A percentile compares a stretch with the other conserved stretches of the same genome.
These are phyloP conservation scores for Diplodus puntazzo DNA, from an alignment of 2,797 vertebrate species.

Conservation along the genomic window DNA sequence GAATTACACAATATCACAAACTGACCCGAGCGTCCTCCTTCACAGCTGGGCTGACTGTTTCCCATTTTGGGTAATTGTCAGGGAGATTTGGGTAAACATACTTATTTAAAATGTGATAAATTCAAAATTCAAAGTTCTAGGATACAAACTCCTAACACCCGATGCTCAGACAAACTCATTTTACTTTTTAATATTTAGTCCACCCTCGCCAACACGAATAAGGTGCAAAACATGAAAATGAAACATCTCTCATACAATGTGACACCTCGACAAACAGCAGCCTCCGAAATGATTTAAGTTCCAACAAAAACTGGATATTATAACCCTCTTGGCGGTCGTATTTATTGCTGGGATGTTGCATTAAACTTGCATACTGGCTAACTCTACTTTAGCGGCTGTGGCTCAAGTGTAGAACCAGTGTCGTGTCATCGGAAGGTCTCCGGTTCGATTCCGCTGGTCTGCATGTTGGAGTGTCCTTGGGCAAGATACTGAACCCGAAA, in stretches of 20 bases:
- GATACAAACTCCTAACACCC: slow-evolving; percentile 1
- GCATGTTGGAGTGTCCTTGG: too few relatives aligned
- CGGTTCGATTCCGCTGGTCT: too few relatives aligned
- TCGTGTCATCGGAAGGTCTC: too few relatives aligned
- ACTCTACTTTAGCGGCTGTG: background rate
- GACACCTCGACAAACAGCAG: background rate
- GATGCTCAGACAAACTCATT: background rate
- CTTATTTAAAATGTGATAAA: slow-evolving; percentile 27
- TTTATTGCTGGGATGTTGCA: slow-evolving; percentile 6
- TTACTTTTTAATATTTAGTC: background rate
- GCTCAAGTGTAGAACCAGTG: too few relatives aligned
- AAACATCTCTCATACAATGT: slow-evolving; percentile 9
- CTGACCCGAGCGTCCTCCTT: slow-evolving; percentile 34
- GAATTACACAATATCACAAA: slow-evolving; percentile 42
- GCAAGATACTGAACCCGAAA: too few relatives aligned
- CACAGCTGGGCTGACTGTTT: slow-evolving; percentile 12
- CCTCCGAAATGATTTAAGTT: background rate
- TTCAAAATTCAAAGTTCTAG: slow-evolving; percentile 5
- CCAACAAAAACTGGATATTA: background rate
- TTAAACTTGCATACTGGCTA: background rate
- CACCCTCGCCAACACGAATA: background rate
- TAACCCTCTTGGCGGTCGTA: background rate
- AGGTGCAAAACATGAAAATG: background rate
- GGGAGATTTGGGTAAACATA: slow-evolving; percentile 28
- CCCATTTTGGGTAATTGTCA: slow-evolving; percentile 12